Evolutionary conservation across 2,888 invertebrate species (phyloP), one percentile per base, ranked within the genome.

Genomic region (Lasioglossum villosulum): DNA sequence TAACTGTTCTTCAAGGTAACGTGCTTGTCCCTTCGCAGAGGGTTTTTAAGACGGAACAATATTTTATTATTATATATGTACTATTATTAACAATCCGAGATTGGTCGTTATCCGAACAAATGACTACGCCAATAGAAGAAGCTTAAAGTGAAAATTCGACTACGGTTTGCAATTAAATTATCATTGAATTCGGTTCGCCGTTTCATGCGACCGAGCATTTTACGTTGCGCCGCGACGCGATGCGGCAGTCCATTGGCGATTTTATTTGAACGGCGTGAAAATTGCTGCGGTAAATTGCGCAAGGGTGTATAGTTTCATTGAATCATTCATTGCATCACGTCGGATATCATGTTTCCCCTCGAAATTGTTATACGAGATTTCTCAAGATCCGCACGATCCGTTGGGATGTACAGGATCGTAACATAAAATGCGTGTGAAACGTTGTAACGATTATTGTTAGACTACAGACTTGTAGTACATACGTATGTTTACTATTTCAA

Each of bases 361-460:
- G 34, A 74, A 74, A 74, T 74, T 74, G 74, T 74, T 74, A 30
- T 56, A 52, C n/a, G 37, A 59, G 39, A 75, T 75, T 59, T 37
- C 75, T 37, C 75, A 59, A 75, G 75, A 59, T 27, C 19, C 27
- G 34, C 48, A 76, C 66, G 34, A 34, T 45, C n/a, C 66, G 27
- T 19, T 30, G 37, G 23, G n/a, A 34, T 19, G 66, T 19, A 8
- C 63, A 6, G 19, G 34, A 30, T 14, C 30, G 63, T 34, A 66
- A 34, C 34, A 30, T 30, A 30, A 66, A 30, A 30, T 30, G 34
- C 30, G 16, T 30, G 63, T 66, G 63, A 66, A 66, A 8, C 2
- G 14, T 66, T 34, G 6, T 6, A 5, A 63, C 30, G 30, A 6
- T 63, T 27, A 1, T 27, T 59, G 56, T 12, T 27, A 48, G 19